phyloP scores from a whole-genome alignment of 2,113 vertebrate genomes.

The Pao palembangensis region DNA sequence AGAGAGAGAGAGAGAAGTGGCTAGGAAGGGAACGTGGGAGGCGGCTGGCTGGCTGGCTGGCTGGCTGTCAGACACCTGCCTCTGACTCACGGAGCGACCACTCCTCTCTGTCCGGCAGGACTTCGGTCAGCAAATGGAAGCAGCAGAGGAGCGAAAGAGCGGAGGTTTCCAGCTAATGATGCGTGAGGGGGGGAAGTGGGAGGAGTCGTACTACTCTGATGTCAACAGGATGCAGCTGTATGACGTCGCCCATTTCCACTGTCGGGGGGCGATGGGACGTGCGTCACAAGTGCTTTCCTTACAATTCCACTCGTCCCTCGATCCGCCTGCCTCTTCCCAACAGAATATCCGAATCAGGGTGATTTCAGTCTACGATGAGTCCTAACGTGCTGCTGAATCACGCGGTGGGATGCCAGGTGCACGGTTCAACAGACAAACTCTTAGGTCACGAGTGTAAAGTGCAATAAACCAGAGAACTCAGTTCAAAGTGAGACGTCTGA shows the following conservation, averaged over 20 bases:
- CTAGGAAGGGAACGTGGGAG: conserved; percentile 32
- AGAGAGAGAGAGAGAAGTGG: neutral
- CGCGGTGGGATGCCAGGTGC: too few species aligned
- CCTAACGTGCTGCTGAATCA: too few species aligned
- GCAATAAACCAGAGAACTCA: too few species aligned
- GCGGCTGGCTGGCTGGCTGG: conserved; percentile 33
- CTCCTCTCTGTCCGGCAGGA: conserved; percentile 19
- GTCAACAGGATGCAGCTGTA: conserved; percentile 41
- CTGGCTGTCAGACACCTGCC: conserved; percentile 43
- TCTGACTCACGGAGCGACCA: conserved; percentile 45
- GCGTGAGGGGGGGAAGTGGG: conserved; percentile 42
- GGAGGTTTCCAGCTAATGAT: conserved; percentile 53
- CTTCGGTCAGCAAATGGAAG: conserved; percentile 26
- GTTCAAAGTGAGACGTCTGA: too few species aligned
- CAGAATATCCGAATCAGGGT: too few species aligned
- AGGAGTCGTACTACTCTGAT: conserved; percentile 25
- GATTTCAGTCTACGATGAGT: too few species aligned
- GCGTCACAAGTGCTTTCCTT: too few species aligned
- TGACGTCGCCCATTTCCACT: conserved; percentile 7
- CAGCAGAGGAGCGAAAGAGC: conserved; percentile 38
- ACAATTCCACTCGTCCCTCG: too few species aligned
- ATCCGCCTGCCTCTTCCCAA: too few species aligned
- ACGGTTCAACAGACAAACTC: too few species aligned
- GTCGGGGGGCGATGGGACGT: too few species aligned
- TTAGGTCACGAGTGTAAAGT: too few species aligned